A percentile compares a stretch with the other conserved stretches of the same genome.
Evolutionary conservation across 2,113 vertebrate species (phyloP).

Genomic region (Dromaius novaehollandiae): DNA sequence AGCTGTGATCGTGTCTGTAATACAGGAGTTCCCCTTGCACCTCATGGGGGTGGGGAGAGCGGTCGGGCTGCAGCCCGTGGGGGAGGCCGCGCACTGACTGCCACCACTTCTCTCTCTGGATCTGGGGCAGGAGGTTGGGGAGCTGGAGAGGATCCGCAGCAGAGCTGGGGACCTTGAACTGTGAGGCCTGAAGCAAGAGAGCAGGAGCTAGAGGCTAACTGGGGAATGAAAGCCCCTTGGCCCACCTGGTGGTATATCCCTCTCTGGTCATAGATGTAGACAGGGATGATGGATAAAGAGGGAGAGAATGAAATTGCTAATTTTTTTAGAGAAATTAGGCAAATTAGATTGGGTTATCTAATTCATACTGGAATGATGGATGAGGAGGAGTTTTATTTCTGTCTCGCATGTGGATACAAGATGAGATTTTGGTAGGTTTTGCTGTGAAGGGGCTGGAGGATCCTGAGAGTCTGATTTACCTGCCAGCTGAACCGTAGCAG

Average conservation of each 20-base stretch:
- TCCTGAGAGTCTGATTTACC: neutral
- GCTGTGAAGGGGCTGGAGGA: neutral
- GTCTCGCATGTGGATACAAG: neutral
- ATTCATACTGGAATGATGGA: conserved; percentile 48
- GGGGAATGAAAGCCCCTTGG: neutral
- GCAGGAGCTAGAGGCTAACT: neutral
- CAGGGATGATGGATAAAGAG: conserved; percentile 35
- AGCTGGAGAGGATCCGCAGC: neutral
- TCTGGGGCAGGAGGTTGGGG: neutral
- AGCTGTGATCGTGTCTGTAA: neutral
- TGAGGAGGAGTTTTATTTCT: conserved; percentile 24
- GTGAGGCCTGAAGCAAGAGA: neutral
- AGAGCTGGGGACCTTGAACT: neutral
- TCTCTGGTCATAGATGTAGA: neutral
- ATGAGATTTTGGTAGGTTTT: conserved; percentile 20
- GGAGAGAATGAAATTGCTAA: conserved; percentile 6
- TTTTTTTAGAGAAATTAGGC: conserved; percentile 27
- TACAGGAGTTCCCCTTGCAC: neutral
- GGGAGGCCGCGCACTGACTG: neutral
- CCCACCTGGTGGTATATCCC: neutral
- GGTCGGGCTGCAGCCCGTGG: rapidly evolving
- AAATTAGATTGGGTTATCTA: conserved; percentile 41
- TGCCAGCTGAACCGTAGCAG: neutral
- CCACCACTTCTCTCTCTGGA: neutral
- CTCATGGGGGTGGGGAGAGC: neutral